Conservation (phyloP, 2,888 invertebrate species). For the Metallyticus violacea region DNA sequence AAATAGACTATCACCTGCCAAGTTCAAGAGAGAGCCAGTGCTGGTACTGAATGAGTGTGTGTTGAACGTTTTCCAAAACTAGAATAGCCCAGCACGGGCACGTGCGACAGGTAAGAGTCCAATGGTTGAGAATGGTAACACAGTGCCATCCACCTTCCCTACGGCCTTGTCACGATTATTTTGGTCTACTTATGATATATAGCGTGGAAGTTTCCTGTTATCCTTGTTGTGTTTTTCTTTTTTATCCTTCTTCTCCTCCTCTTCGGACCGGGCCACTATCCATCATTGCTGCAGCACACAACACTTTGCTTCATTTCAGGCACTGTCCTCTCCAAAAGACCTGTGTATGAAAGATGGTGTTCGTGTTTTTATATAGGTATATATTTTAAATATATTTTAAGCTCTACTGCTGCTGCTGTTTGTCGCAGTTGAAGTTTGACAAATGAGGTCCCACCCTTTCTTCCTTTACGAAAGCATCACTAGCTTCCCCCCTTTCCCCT, state of each 20-base stretch:
- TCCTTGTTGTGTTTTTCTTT: not conserved
- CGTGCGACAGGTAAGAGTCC: not conserved
- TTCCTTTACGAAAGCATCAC: not conserved
- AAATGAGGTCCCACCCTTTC: constrained; percentile 15
- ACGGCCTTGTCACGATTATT: not conserved
- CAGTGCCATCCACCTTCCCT: not conserved
- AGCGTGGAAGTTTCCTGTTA: not conserved
- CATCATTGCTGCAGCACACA: not conserved
- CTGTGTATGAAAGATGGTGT: constrained; percentile 1
- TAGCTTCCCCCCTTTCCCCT: not conserved
- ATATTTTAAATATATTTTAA: constrained; percentile 24
- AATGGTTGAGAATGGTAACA: not conserved
- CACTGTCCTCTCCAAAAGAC: constrained; percentile 1
- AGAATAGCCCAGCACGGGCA: not conserved
- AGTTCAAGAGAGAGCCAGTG: not conserved
- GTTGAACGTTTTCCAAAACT: not conserved
- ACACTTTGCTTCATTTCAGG: not conserved
- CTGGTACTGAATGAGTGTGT: not conserved
- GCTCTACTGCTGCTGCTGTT: constrained; percentile 2
- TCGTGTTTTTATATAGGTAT: not conserved
- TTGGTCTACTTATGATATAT: not conserved
- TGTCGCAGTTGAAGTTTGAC: constrained; percentile 21
- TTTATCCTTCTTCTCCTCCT: not conserved
- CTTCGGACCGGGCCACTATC: not conserved
- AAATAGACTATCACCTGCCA: not conserved